Evolutionary conservation across 2,797 vertebrate species (phyloP), one percentile per base, ranked within the genome.

Genomic region (Chelon labrosus): DNA sequence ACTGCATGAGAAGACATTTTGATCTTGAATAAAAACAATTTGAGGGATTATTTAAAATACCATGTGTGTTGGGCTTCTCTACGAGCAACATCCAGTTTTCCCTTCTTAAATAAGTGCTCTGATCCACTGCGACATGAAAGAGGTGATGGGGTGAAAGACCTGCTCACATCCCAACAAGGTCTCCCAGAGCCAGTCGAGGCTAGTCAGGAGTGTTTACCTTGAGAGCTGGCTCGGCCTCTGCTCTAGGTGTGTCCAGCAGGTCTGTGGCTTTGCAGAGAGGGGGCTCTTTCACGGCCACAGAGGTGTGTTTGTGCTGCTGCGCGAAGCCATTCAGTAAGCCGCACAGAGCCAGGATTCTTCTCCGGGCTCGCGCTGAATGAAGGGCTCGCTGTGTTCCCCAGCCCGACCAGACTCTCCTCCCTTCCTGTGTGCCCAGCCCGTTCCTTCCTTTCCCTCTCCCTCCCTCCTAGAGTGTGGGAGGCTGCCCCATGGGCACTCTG

Each of bases 321-420:
- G 74, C 83, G 86, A 93, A 92, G 91, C 86, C 94, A 95, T 95
- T 95, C 93, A 94, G 88, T 86, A 86, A 27, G 89, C 89, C 91
- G 83, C 91, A 97, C 97, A 98, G 96, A 96, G 95, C 94, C 90
- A 57, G 93, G 94, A 97, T 98, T 98, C 96, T 97, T 97, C 95
- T 94, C 88, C 54, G 56, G 91, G 89, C 88, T 89, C 88, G 92
- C 90, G 89, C 85, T 95, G 94, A 96, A 96, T 96, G 94, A 97
- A 97, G 95, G 93, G 92, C 87, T 87, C 13, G 76, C 92, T 96
- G 94, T 97, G 95, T 96, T 95, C 93, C 92, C 90, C 80, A 75
- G 55, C 57, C 90, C 86, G 73, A 86, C 93, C 92, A 96, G 92
- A 93, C 95, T 93, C 95, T 93, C 95, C 96, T 95, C 96, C 95